Evolutionary conservation across 2,888 invertebrate species (phyloP).

Genomic region (Andrena flavipes): DNA sequence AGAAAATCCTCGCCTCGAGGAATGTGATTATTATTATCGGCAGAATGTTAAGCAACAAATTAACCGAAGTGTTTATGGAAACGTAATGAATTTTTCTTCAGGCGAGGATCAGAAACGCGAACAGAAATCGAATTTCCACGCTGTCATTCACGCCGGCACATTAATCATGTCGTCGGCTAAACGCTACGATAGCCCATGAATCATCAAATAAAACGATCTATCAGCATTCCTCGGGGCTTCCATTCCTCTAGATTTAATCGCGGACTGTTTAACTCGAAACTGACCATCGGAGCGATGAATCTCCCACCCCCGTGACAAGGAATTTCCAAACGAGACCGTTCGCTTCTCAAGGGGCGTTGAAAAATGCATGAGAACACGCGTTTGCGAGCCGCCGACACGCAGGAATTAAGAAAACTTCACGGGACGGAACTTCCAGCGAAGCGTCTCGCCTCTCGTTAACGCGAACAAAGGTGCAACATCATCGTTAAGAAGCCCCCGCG

Average conservation of each 20-base stretch:
- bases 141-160: not conserved
- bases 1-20: too few relatives aligned
- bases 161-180: constrained; percentile 49
- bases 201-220: constrained; percentile 48
- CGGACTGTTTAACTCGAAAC: constrained; percentile 11
- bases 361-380: constrained; percentile 22
- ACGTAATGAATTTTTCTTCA: too few relatives aligned
- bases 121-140: constrained; percentile 37
- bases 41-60: too few relatives aligned
- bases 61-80: too few relatives aligned
- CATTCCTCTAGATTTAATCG: constrained; percentile 28
- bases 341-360: constrained; percentile 4
- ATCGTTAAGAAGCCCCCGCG: not conserved
- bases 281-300: constrained; percentile 12
- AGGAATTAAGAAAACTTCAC: constrained; percentile 1
- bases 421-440: not conserved
- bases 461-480: constrained; percentile 9
- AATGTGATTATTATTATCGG: not conserved
- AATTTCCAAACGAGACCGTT: constrained; percentile 17
- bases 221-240: constrained; percentile 5
- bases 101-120: not conserved
- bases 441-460: constrained; percentile 17
- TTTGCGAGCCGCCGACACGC: not conserved
- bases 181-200: constrained; percentile 72
- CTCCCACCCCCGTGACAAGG: not conserved